phyloP scores from a whole-genome alignment of 2,888 invertebrate genomes.

The Drepanosiphum platanoidis region DNA sequence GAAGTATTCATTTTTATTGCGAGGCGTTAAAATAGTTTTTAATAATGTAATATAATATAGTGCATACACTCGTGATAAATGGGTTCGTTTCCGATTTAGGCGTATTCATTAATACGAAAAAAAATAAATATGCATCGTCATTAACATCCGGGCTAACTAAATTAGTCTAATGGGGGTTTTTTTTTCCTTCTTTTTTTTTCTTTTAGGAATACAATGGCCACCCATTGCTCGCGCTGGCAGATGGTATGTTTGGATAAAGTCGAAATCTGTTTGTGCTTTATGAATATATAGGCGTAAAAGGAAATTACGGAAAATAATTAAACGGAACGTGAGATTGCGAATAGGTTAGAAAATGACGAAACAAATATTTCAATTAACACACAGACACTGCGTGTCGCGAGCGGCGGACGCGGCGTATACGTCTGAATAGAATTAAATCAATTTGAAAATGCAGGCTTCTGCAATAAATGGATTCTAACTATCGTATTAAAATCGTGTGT shows the following conservation, averaged over 20 bases:
- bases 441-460: background rate
- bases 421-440: constrained; percentile 37
- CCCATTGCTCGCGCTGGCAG: background rate
- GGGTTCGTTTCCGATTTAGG: constrained; percentile 38
- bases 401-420: background rate
- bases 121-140: constrained; percentile 44
- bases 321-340: background rate
- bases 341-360: constrained; percentile 11
- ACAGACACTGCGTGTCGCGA: background rate
- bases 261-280: background rate
- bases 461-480: constrained; percentile 30
- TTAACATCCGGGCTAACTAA: constrained; percentile 41
- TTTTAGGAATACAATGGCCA: constrained; percentile 10
- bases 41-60: background rate
- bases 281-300: background rate
- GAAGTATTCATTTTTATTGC: background rate
- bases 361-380: constrained; percentile 48
- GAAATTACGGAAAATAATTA: constrained; percentile 12
- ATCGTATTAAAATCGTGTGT: constrained; percentile 34
- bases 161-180: constrained; percentile 44
- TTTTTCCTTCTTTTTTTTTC: constrained; percentile 23
- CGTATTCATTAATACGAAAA: constrained; percentile 11
- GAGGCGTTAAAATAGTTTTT: background rate
- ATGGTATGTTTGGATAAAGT: background rate
- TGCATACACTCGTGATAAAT: constrained; percentile 12